A percentile compares a stretch with the other conserved stretches of the same genome.
Evolutionary conservation across 2,888 invertebrate species (phyloP).

Genomic region (Nephrotoma guestfalica): DNA sequence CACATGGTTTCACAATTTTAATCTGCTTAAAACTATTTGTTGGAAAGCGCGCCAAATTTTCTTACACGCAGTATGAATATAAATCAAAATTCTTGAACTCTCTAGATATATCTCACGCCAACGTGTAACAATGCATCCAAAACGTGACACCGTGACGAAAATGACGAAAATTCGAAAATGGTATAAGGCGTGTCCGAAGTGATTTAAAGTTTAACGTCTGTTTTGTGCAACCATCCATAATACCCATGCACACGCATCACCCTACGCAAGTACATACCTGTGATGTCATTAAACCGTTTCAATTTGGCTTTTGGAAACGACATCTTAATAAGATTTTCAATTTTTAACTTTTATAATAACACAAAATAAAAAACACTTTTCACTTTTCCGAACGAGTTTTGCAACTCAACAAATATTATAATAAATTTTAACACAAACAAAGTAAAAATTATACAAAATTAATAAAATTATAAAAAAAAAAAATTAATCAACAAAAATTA

Average conservation of each 20-base stretch:
- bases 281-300: constrained; percentile 30
- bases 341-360: background rate
- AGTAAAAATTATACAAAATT: background rate
- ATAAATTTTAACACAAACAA: background rate
- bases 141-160: background rate
- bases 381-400: background rate
- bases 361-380: background rate
- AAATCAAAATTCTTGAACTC: background rate
- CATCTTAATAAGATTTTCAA: constrained; percentile 15
- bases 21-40: background rate
- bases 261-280: constrained; percentile 8
- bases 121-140: background rate
- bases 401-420: background rate
- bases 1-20: background rate
- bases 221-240: background rate
- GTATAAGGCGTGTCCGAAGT: background rate
- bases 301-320: constrained; percentile 32
- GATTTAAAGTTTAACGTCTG: background rate
- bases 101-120: background rate
- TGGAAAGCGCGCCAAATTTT: background rate
- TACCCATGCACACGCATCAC: background rate
- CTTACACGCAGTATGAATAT: background rate
- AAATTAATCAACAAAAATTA: background rate
- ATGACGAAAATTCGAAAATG: background rate
- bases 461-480: background rate